phyloP scores from a whole-genome alignment of 2,113 vertebrate species.

The Tachysurus vachellii region DNA sequence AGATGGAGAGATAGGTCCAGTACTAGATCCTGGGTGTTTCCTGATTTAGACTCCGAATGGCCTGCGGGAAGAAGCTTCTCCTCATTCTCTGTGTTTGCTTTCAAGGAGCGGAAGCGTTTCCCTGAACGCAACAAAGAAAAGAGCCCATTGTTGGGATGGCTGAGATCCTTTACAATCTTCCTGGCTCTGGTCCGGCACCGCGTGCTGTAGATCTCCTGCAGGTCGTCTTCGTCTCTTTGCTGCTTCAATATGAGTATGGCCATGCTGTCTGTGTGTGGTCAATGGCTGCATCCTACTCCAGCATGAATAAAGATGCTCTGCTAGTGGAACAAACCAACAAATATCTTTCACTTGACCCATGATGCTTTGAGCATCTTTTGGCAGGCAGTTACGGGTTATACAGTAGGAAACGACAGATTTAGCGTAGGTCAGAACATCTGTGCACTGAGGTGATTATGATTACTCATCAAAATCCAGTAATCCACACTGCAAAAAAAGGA shows the following conservation, averaged over 20 bases:
- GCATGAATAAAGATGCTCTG: neutral
- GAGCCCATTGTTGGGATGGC: no score
- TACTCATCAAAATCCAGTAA: neutral
- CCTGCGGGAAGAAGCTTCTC: no score
- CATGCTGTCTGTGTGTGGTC: neutral
- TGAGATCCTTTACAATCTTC: no score
- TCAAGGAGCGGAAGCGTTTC: no score
- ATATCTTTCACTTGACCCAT: neutral
- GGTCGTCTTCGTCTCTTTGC: neutral
- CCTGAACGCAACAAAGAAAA: no score
- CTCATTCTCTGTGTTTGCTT: no score
- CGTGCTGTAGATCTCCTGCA: neutral
- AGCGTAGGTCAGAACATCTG: neutral
- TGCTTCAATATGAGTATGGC: neutral
- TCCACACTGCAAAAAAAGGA: neutral
- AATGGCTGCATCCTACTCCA: neutral
- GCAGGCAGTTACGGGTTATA: neutral
- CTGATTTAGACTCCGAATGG: no score
- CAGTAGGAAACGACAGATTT: neutral
- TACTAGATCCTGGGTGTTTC: no score
- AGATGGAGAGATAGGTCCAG: no score
- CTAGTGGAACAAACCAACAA: neutral
- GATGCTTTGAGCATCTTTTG: constrained; percentile 27
- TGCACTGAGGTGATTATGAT: neutral
- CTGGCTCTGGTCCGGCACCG: no score